Evolutionary conservation across 2,797 vertebrate species (phyloP).

Genomic region (Todus mexicanus): DNA sequence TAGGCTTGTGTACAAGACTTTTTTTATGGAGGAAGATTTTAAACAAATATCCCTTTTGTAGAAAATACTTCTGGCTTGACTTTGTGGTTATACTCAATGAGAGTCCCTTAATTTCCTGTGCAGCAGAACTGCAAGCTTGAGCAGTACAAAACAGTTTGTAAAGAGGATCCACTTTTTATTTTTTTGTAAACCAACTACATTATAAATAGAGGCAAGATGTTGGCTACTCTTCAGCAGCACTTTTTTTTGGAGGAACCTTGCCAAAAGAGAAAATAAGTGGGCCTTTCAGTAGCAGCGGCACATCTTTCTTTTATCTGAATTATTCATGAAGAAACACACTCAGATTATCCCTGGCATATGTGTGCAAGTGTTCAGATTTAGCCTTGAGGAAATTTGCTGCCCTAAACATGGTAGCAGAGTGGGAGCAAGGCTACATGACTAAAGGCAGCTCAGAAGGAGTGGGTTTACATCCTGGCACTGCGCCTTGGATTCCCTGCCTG

Average conservation of each 20-base stretch:
- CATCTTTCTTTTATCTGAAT: background rate
- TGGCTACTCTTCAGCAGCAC: background rate
- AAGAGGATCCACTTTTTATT: constrained; percentile 12
- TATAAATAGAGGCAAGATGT: constrained; percentile 54
- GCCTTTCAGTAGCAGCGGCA: constrained; percentile 4
- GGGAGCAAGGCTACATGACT: background rate
- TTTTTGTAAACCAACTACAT: background rate
- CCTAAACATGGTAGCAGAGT: background rate
- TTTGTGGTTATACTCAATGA: background rate
- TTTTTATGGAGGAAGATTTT: background rate
- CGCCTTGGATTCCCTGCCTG: background rate
- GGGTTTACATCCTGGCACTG: constrained; percentile 48
- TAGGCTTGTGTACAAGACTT: background rate
- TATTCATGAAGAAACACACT: background rate
- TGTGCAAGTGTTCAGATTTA: background rate
- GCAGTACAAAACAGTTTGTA: background rate
- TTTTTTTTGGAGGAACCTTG: background rate
- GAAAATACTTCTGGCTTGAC: background rate
- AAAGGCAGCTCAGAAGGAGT: constrained; percentile 28
- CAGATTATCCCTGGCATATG: background rate
- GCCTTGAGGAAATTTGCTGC: constrained; percentile 39
- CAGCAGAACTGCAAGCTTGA: background rate
- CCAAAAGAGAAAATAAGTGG: background rate
- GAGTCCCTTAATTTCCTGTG: background rate
- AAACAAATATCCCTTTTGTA: background rate